phyloP scores from a whole-genome alignment of 2,113 vertebrate genomes.

The Rostratula benghalensis region DNA sequence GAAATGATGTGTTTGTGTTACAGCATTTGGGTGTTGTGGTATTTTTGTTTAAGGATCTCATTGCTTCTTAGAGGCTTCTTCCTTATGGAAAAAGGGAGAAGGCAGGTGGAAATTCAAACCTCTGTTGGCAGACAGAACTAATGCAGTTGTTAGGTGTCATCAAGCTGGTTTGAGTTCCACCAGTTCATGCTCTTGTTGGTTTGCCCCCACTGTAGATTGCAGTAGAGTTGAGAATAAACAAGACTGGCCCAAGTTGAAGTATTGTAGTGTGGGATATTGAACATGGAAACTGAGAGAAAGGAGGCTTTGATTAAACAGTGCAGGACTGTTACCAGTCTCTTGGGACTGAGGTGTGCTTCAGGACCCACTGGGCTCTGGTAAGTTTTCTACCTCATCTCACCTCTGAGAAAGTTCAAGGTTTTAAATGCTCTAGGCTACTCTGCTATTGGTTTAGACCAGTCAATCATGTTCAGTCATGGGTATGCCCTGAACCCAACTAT shows the following conservation, averaged over 20 bases:
- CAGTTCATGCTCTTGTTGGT: neutral
- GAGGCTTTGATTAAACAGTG: rapidly evolving
- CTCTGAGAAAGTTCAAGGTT: neutral
- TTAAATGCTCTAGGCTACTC: neutral
- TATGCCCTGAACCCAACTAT: neutral
- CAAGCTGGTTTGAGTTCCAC: neutral
- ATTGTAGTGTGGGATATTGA: neutral
- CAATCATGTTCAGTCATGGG: neutral
- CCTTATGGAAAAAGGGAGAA: neutral
- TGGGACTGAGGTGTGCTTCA: neutral
- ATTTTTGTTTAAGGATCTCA: rapidly evolving
- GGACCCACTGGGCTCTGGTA: neutral
- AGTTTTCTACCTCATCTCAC: neutral
- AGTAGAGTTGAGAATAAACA: neutral
- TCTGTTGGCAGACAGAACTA: neutral
- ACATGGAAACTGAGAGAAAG: neutral
- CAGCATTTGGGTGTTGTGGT: neutral
- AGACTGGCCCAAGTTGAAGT: neutral
- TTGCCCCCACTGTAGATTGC: neutral
- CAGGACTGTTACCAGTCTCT: neutral
- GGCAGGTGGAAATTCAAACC: neutral
- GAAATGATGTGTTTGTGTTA: neutral
- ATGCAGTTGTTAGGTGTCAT: neutral
- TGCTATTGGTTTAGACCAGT: neutral
- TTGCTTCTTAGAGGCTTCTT: neutral